Conservation (phyloP, 2,888 invertebrate species). For the Amphipyra berbera region DNA sequence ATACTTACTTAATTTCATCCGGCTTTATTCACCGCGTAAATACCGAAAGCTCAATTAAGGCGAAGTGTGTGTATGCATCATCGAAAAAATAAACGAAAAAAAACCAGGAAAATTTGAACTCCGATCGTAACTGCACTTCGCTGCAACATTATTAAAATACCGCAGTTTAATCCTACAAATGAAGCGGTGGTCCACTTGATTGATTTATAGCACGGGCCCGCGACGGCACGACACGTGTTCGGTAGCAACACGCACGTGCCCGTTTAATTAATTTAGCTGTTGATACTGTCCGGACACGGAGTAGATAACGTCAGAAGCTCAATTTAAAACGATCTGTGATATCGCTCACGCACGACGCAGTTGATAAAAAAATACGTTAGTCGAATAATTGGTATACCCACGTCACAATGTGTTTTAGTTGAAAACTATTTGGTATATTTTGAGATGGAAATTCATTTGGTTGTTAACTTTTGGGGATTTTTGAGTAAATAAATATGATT, state of each 20-base stretch:
- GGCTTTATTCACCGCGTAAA: neutral
- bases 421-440: too few relatives aligned
- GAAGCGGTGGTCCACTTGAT: conserved; percentile 69
- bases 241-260: conserved; percentile 67
- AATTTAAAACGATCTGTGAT: neutral
- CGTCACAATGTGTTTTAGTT: too few relatives aligned
- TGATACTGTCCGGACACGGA: conserved; percentile 52
- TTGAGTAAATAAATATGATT: too few relatives aligned
- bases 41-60: conserved; percentile 17
- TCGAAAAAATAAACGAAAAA: neutral
- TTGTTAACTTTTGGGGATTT: too few relatives aligned
- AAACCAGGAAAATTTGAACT: neutral
- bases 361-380: too few relatives aligned
- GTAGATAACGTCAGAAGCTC: conserved; percentile 28
- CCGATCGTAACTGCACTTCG: conserved; percentile 25
- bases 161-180: conserved; percentile 64
- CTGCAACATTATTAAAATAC: conserved; percentile 59
- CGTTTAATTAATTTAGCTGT: conserved; percentile 76
- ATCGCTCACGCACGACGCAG: too few relatives aligned
- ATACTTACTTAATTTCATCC: neutral
- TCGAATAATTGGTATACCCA: too few relatives aligned
- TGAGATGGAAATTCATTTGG: too few relatives aligned
- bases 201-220: conserved; percentile 70
- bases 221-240: conserved; percentile 64
- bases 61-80: conserved; percentile 2